These are phyloP conservation scores for Promerops cafer DNA, from an alignment of 2,113 vertebrate genomes.

Conservation along the genomic window DNA sequence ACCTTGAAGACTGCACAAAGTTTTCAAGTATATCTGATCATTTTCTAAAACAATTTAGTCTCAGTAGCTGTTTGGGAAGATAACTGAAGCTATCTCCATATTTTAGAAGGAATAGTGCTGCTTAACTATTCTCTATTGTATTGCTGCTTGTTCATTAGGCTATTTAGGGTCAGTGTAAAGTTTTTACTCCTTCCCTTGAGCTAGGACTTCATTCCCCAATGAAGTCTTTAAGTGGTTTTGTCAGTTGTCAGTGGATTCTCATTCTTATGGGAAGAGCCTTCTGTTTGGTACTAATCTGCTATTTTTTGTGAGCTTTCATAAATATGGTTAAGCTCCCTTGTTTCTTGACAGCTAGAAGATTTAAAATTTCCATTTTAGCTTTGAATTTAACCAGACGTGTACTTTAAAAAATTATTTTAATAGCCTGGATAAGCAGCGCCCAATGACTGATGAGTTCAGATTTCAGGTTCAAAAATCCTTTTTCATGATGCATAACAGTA, in stretches of 20 bases:
- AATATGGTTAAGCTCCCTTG: not conserved
- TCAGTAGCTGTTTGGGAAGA: not conserved
- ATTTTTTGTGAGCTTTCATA: not conserved
- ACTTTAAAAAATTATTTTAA: not conserved
- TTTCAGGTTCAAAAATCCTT: not conserved
- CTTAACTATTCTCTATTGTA: not conserved
- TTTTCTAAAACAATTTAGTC: not conserved
- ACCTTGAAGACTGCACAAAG: not conserved
- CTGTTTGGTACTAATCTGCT: not conserved
- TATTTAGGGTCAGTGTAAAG: not conserved
- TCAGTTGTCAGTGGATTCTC: not conserved
- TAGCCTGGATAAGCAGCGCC: not conserved
- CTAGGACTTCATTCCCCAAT: not conserved
- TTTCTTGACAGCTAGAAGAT: not conserved
- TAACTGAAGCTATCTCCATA: not conserved
- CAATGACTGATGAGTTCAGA: not conserved
- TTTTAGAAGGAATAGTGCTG: not conserved
- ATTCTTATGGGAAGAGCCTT: not conserved
- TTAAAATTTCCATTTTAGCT: not conserved
- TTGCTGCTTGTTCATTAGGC: not conserved
- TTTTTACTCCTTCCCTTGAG: not conserved
- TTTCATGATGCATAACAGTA: not conserved
- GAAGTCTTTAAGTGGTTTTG: fast-evolving
- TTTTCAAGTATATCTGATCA: not conserved
- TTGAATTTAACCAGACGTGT: not conserved